Evolutionary conservation across 2,888 invertebrate genomes (phyloP), one percentile per base, ranked within the genome.

Genomic region (Pegoplata infirma): DNA sequence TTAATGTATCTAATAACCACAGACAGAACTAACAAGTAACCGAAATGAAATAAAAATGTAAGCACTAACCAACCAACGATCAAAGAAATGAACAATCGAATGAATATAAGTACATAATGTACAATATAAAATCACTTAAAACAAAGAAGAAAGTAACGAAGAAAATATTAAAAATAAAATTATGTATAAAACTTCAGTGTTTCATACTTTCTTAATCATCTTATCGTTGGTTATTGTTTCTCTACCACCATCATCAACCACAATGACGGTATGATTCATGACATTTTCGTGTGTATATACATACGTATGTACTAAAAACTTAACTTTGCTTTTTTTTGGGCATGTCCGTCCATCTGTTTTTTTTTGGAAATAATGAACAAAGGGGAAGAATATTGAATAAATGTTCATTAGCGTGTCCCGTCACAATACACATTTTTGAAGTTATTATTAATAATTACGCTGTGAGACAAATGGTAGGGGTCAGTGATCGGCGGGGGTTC

Each of bases 171-270:
- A 51, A 67, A 66, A 61, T 55, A 67, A 56, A 1, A 47, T n/a
- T 19, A 3, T 23, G 46, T 46, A 49, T 53, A 66, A 64, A 73
- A 78, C 53, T 64, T 64, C 32, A 17, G 63, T 75, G 78, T 71
- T 71, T 79, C 71, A 71, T 67, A 67, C 66, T 79, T 73, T 79
- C 74, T 74, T 74, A 74, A 63, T 79, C 74, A 71, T 74, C 74
- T 72, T 72, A 66, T 63, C 36, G 63, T 69, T 49, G 23, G 23
- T 53, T 19, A 23, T 25, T 49, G 16, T 32, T 68, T 61, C 19
- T 17, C 16, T 36, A 36, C 21, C 55, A 23, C 23, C 44, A 72
- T 25, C 72, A 53, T 49, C 14, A 28, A 74, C 49, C 28, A 25
- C 28, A 66, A 72, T 23, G 53, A 8, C 61, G 21, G 55, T 40